Evolutionary conservation across 1,140 invertebrate species (phyloP), one percentile per base, ranked within the genome.

Genomic region (Eulimnadia texana): DNA sequence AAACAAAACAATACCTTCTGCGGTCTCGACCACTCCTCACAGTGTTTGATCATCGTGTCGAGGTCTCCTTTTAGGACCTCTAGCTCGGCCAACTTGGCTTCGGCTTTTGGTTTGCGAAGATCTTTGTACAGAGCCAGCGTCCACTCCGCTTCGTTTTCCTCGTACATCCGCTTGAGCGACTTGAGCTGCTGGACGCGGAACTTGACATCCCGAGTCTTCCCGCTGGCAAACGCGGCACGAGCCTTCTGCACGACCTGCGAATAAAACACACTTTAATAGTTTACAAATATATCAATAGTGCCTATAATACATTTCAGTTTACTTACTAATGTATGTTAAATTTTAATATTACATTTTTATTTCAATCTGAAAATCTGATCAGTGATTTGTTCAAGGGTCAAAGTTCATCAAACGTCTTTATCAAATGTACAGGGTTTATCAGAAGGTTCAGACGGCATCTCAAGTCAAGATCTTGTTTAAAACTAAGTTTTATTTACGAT

Each of bases 161-260:
- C 80, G 64, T 92, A 78, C 78, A 96, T 80, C 63, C 78, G 78
- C 29, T 83, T 66, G 3, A 95, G 67, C 23, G 75, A 78, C 69
- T 85, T 78, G 9, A 98, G 72, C 70, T 97, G 93, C 64, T 81
- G 74, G 61, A 82, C 78, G 59, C 93, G 81, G 77, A 89, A 91
- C 73, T 83, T 80, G 61, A 88, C 67, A 49, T 84, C 76, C 67
- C 78, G 79, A 24, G 88, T 90, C 64, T 84, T 81, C 10, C 86
- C 86, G 63, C 78, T 81, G 56, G 78, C 77, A 72, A 83, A 92
- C 0, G 76, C 71, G 24, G 66, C 52, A 19, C 80, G 70, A 1
- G 77, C 73, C 66, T 73, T 78, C 70, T 83, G 78, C 22, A 88
- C 77, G 47, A 82, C 66, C 82, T 85, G 33, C 16, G 16, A 42